Evolutionary conservation across 2,888 invertebrate genomes (phyloP), one percentile per base, ranked within the genome.

Genomic region (Folsomia candida): DNA sequence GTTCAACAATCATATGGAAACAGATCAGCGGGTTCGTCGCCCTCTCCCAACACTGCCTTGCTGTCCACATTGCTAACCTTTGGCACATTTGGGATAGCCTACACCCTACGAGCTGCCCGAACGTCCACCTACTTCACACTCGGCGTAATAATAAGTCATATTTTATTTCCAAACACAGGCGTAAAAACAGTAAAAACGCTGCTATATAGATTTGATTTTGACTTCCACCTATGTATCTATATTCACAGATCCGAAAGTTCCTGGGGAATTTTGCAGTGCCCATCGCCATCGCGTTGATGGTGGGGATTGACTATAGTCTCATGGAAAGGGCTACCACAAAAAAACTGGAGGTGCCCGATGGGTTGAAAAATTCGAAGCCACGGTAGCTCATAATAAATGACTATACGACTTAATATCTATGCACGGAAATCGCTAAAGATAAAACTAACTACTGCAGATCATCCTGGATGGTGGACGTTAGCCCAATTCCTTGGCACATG

Each of bases 391-490:
- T n/a, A n/a, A n/a, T n/a, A n/a, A n/a, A n/a, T n/a, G n/a, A n/a
- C n/a, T n/a, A n/a, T n/a, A 58, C 9, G 29, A 20, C 25, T n/a
- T n/a, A n/a, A n/a, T n/a, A n/a, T n/a, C n/a, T n/a, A n/a, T n/a
- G n/a, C n/a, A n/a, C n/a, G n/a, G n/a, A n/a, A n/a, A n/a, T n/a
- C n/a, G n/a, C n/a, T n/a, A n/a, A n/a, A n/a, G n/a, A n/a, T n/a
- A n/a, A n/a, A n/a, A n/a, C n/a, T n/a, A n/a, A n/a, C n/a, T n/a
- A n/a, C n/a, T n/a, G n/a, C n/a, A n/a, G n/a, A n/a, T n/a, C n/a
- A n/a, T 88, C 89, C 27, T 96, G 97, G 95, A 82, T 92, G 72
- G 90, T 97, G 59, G 89, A 90, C 72, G 91, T 93, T 1, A 86
- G 88, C 51, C 89, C 89, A 51, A 83, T 86, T 2, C 83, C 87